Evolutionary conservation across 2,113 vertebrate genomes (phyloP).

Genomic region (Platichthys flesus): DNA sequence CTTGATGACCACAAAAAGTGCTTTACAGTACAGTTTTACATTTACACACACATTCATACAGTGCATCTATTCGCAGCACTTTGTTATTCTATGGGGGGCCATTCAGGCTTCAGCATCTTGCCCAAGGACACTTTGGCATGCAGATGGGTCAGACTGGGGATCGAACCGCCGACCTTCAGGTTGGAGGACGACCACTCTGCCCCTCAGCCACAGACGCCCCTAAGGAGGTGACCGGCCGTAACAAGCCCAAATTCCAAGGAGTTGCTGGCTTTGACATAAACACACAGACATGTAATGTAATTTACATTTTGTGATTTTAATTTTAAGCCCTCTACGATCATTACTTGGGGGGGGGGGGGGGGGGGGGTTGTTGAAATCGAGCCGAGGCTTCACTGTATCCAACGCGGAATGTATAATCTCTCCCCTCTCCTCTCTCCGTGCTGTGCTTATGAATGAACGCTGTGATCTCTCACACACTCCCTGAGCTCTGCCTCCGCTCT

Average conservation of each 20-base stretch:
- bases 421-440: conserved; percentile 13
- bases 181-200: no score
- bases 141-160: no score
- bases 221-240: conserved; percentile 27
- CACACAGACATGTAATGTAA: not conserved
- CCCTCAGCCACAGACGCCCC: no score
- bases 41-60: no score
- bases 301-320: not conserved
- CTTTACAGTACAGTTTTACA: no score
- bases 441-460: conserved; percentile 57
- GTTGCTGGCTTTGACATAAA: conserved; percentile 1
- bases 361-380: conserved; percentile 6
- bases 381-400: conserved; percentile 19
- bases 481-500: conserved; percentile 13
- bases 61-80: no score
- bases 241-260: conserved; percentile 65
- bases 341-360: not conserved
- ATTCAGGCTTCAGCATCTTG: no score
- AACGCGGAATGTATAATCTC: conserved; percentile 1
- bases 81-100: no score
- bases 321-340: not conserved
- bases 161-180: no score
- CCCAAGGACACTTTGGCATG: no score
- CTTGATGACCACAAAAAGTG: no score
- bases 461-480: conserved; percentile 13